Percentiles rank a stretch among this genome's conserved stretches.
Evolutionary conservation across 2,797 vertebrate genomes (phyloP).

Genomic region (Coilia nasus): DNA sequence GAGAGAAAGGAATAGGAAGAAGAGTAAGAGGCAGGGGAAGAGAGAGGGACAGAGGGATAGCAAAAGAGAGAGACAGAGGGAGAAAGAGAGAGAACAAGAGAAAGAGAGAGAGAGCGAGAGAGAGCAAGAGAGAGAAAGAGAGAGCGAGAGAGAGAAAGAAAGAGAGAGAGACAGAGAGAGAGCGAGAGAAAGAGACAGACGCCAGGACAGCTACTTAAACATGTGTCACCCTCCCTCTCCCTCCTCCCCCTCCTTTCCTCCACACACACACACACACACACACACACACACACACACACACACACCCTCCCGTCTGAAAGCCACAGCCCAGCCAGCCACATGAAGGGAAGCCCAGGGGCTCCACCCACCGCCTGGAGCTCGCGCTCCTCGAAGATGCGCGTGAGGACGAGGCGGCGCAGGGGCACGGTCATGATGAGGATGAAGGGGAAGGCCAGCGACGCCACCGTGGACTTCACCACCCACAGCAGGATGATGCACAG

Average conservation of each 20-base stretch:
- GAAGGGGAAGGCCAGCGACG: conserved; percentile 95
- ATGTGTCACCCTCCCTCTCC: conserved; percentile 8
- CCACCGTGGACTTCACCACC: conserved; percentile 94
- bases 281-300: too few species aligned
- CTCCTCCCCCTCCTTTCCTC: background rate
- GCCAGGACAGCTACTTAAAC: conserved; percentile 4
- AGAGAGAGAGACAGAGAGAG: background rate
- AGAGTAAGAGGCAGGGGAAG: background rate
- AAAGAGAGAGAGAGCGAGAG: background rate
- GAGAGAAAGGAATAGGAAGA: too few species aligned
- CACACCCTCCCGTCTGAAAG: too few species aligned
- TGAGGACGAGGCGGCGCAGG: conserved; percentile 88
- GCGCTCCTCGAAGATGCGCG: conserved; percentile 91
- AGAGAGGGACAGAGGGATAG: background rate
- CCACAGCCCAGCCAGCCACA: background rate
- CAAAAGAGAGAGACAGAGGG: background rate
- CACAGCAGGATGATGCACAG: conserved; percentile 91
- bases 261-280: background rate
- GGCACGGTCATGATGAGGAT: conserved; percentile 98
- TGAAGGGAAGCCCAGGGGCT: background rate
- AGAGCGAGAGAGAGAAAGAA: background rate
- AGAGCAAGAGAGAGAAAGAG: background rate
- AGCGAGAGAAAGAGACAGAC: background rate
- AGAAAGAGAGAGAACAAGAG: background rate
- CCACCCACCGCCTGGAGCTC: conserved; percentile 92